A percentile compares a stretch with the other conserved stretches of the same genome.
Evolutionary conservation across 2,113 vertebrate genomes (phyloP).

Genomic region (Monarcha castaneiventris): DNA sequence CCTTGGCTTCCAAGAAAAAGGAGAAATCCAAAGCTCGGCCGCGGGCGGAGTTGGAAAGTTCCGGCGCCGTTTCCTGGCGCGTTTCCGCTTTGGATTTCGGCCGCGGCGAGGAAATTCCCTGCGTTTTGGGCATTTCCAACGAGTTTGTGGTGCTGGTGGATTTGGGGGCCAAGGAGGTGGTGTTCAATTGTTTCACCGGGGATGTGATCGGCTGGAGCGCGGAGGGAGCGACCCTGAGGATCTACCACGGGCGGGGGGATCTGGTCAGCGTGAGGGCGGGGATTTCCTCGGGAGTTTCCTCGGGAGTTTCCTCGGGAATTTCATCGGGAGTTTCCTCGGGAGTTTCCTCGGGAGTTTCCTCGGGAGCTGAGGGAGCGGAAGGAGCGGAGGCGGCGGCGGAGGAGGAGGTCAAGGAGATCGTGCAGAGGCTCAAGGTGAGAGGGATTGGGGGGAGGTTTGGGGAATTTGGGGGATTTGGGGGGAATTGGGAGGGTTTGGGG

Average conservation of each 20-base stretch:
- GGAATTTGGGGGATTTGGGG: no score
- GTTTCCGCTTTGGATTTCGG: conserved; percentile 84
- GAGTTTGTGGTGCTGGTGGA: conserved; percentile 86
- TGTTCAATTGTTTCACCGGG: conserved; percentile 90
- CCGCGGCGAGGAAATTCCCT: conserved; percentile 73
- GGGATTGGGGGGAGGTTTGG: no score
- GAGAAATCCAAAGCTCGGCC: conserved; percentile 82
- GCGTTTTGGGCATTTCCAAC: conserved; percentile 82
- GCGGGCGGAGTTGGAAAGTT: conserved; percentile 79
- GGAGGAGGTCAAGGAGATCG: conserved; percentile 53
- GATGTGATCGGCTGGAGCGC: conserved; percentile 93
- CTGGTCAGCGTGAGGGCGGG: conserved; percentile 74
- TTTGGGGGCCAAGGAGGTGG: conserved; percentile 84
- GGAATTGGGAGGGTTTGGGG: no score
- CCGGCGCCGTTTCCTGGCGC: conserved; percentile 84
- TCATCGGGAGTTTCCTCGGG: no score
- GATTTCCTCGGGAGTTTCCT: no score
- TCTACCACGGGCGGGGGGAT: conserved; percentile 91
- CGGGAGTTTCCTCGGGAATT: no score
- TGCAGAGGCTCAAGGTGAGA: conserved; percentile 87
- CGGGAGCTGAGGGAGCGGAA: conserved; percentile 62
- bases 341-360: no score
- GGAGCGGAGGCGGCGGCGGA: background rate
- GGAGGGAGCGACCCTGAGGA: conserved; percentile 78
- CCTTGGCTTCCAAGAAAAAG: conserved; percentile 81